Base-by-base conservation (phyloP, 2,113 vertebrate genomes). In the Mandrillus leucophaeus region DNA sequence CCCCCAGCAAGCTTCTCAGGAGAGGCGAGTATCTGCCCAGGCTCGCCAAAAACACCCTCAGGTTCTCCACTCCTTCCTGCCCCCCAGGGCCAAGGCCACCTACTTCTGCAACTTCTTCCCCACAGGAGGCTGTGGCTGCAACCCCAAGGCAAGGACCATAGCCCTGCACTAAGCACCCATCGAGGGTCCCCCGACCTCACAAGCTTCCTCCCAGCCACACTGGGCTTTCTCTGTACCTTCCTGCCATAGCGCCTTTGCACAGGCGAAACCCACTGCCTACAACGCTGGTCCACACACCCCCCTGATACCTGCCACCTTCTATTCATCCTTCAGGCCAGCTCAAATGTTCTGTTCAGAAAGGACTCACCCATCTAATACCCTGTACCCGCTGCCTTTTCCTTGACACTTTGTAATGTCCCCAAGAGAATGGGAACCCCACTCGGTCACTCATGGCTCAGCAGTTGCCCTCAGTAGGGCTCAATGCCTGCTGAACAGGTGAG, bases 221-320 rank as follows among this genome's bases (percentile, higher is more conserved):
- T 35, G n/a, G 57, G 72, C 52, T 38, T 70, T 45, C 73, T n/a
- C 35, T 38, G 75, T 14, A 16, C 52, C 66, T 80, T 18, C 43
- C 17, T 27, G 86, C 88, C 87, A 8, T 38, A 2, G 93, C 84
- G 57, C 66, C 73, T 94, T 97, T 95, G 83, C 79, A 96, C 32
- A 14, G 32, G 43, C 57, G 8, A 4, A 8, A 20, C 3, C 38
- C 38, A 14, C 35, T 38, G 48, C 48, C 50, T 43, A 32, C 40
- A 61, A 43, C 52, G 10, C 32, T 2, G 2, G 2, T 23, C 85
- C 73, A 35, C 20, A 45, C 25, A 27, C 14, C 14, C 25, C 30
- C 25, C 61, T 10, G 10, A 35, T 35, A 35, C 17, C 3, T 5
- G 32, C 22, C 27, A 13, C 23, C 45, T 83, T 55, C 27, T 12